A percentile compares a stretch with the other conserved stretches of the same genome.
Evolutionary conservation across 2,797 vertebrate species (phyloP).

Genomic region (Alauda arvensis): DNA sequence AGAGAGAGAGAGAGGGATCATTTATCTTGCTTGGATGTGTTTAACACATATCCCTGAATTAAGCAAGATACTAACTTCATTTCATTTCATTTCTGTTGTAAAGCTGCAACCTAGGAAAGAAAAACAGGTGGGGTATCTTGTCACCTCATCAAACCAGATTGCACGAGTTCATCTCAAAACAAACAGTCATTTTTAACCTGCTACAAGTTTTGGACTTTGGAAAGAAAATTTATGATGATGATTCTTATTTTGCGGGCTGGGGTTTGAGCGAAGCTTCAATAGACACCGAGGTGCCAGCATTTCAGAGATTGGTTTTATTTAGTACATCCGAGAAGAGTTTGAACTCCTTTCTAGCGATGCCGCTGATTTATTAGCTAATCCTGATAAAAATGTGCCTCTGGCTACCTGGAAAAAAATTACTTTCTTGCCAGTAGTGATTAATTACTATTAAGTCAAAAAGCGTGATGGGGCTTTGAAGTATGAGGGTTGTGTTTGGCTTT

Average conservation of each 20-base stretch:
- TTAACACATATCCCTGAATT: constrained; percentile 55
- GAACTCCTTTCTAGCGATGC: constrained; percentile 67
- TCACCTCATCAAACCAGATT: constrained; percentile 16
- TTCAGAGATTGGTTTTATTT: constrained; percentile 53
- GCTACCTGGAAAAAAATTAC: constrained; percentile 70
- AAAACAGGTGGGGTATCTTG: constrained; percentile 25
- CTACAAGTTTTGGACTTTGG: constrained; percentile 41
- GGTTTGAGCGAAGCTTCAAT: constrained; percentile 5
- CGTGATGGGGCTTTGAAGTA: constrained; percentile 67
- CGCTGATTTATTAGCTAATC: constrained; percentile 77
- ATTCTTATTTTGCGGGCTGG: neutral
- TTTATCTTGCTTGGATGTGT: constrained; percentile 51
- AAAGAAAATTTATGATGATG: constrained; percentile 6
- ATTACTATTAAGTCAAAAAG: constrained; percentile 72
- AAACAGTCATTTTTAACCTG: constrained; percentile 20
- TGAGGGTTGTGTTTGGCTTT: constrained; percentile 51
- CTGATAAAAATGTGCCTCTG: constrained; percentile 75
- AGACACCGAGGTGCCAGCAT: neutral
- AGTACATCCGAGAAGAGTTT: constrained; percentile 69
- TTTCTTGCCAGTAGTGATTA: constrained; percentile 72
- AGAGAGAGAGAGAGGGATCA: neutral
- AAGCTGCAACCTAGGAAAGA: constrained; percentile 26
- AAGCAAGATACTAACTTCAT: constrained; percentile 53
- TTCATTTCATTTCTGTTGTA: constrained; percentile 33
- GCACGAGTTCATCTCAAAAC: constrained; percentile 16